Percentiles rank a stretch among this genome's conserved stretches.
These are phyloP conservation scores for Microtus oregoni DNA, from an alignment of 2,113 vertebrate species.

Conservation along the genomic window DNA sequence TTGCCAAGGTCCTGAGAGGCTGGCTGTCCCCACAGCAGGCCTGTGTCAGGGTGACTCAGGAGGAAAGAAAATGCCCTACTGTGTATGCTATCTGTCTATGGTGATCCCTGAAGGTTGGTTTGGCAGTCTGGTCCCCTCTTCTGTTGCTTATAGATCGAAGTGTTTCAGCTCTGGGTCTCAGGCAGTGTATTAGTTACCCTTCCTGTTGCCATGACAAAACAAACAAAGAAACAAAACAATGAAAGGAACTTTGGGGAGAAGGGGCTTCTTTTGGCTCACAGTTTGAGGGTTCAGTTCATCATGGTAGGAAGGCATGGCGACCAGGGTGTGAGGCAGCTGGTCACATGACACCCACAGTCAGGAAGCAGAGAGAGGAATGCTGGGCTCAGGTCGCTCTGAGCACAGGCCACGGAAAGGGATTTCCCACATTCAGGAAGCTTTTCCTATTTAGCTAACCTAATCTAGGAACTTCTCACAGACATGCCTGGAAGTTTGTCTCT, in stretches of 20 bases:
- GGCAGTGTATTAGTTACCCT: no score
- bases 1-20: constrained; percentile 59
- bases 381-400: not conserved
- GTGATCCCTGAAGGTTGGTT: accelerated
- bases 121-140: not conserved
- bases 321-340: not conserved
- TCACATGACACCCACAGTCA: not conserved
- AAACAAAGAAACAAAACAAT: no score
- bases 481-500: not conserved
- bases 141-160: not conserved
- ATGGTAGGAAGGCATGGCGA: not conserved
- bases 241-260: not conserved
- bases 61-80: not conserved
- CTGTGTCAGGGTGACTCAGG: constrained; percentile 15
- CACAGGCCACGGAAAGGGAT: not conserved
- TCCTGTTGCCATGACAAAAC: not conserved
- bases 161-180: not conserved
- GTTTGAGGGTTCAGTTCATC: not conserved
- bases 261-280: not conserved
- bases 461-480: not conserved
- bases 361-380: no score
- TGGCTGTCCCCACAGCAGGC: not conserved
- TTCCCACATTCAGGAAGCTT: not conserved
- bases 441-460: not conserved
- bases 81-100: not conserved